phyloP scores from a whole-genome alignment of 2,113 vertebrate species.

The Ceuthmochares aereus region DNA sequence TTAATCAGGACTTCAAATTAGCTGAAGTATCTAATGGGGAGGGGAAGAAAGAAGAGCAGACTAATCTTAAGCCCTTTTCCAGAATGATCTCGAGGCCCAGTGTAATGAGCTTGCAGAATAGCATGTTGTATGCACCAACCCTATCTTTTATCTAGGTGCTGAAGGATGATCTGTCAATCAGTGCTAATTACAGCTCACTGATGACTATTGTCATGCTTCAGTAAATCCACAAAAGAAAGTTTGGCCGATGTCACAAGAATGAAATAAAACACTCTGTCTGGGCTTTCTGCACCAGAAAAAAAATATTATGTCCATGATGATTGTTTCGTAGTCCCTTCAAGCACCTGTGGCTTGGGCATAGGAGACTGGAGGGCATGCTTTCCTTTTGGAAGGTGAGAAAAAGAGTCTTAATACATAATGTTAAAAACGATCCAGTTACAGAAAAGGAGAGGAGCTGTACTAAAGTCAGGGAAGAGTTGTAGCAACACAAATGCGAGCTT shows the following conservation, averaged over 20 bases:
- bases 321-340: background rate
- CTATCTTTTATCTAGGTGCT: background rate
- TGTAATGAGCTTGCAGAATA: background rate
- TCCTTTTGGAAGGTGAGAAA: background rate
- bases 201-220: background rate
- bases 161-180: background rate
- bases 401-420: background rate
- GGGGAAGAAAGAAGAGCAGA: background rate
- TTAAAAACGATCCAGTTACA: background rate
- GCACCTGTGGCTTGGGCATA: background rate
- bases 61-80: background rate
- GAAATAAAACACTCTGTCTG: background rate
- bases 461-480: background rate
- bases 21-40: background rate
- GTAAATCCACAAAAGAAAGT: background rate
- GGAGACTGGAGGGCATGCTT: background rate
- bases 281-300: background rate
- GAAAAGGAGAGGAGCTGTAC: background rate
- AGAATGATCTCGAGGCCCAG: background rate
- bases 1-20: background rate
- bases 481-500: background rate
- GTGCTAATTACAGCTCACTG: background rate
- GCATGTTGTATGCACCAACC: background rate
- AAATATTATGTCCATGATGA: background rate
- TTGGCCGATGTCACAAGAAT: background rate